Percentiles rank a stretch among this genome's conserved stretches.
phyloP scores from a whole-genome alignment of 2,888 invertebrate genomes.

The Pecten maximus region DNA sequence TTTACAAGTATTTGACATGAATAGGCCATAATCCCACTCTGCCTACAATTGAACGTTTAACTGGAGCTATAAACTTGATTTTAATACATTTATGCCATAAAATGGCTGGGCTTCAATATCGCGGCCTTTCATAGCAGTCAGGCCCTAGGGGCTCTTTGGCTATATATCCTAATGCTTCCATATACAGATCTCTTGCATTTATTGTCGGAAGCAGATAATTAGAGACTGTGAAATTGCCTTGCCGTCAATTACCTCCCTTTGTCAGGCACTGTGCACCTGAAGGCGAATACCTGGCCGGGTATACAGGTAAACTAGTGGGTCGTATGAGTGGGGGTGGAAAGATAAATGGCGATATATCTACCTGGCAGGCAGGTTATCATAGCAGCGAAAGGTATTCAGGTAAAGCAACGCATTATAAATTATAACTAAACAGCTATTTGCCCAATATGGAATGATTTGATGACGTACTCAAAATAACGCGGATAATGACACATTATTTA shows the following conservation, averaged over 20 bases:
- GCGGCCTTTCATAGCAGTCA: background rate
- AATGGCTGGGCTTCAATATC: constrained; percentile 13
- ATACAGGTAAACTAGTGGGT: background rate
- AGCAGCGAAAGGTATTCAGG: background rate
- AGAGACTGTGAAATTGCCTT: constrained; percentile 19
- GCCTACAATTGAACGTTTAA: background rate
- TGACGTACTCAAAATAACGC: background rate
- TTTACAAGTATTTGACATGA: constrained; percentile 29
- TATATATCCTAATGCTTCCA: constrained; percentile 15
- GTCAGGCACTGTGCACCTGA: background rate
- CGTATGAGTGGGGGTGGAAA: background rate
- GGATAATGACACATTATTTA: background rate
- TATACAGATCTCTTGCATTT: background rate
- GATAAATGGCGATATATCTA: background rate
- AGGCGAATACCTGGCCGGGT: background rate
- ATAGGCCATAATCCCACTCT: constrained; percentile 8
- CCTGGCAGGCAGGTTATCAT: background rate
- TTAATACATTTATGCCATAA: constrained; percentile 33
- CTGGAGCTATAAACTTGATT: background rate
- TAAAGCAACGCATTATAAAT: background rate
- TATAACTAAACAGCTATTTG: background rate
- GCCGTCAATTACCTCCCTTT: constrained; percentile 18
- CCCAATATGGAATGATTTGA: background rate
- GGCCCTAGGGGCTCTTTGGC: background rate
- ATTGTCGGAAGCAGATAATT: constrained; percentile 35